A percentile compares a stretch with the other conserved stretches of the same genome.
Conservation (phyloP, 2,888 invertebrate species). For the Thyatira batis region DNA sequence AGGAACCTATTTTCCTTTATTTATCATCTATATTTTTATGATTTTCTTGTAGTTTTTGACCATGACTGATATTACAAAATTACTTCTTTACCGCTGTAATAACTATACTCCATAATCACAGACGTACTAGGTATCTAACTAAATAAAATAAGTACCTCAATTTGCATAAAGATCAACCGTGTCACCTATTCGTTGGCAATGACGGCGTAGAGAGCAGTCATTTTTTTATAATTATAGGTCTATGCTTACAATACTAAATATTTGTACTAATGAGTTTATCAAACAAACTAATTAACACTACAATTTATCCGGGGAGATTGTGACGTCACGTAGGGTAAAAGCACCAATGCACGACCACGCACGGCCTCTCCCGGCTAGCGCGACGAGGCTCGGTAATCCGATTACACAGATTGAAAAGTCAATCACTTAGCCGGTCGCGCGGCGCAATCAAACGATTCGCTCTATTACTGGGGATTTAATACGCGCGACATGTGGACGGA, state of each 20-base stretch:
- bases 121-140: no score
- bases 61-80: neutral
- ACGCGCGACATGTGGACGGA: constrained; percentile 53
- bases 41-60: no score
- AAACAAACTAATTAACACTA: constrained; percentile 20
- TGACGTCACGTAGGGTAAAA: constrained; percentile 43
- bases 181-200: no score
- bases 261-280: neutral
- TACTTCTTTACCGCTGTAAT: constrained; percentile 4
- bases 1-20: no score
- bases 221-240: no score
- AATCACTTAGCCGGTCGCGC: constrained; percentile 68
- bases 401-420: constrained; percentile 81
- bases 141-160: no score
- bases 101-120: no score
- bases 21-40: no score
- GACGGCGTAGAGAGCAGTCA: no score
- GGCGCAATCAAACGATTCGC: constrained; percentile 68
- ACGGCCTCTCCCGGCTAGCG: no score
- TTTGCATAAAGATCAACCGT: no score
- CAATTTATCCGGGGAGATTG: constrained; percentile 2
- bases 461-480: constrained; percentile 59
- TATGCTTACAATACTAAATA: neutral
- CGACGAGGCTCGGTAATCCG: constrained; percentile 55
- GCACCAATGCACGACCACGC: constrained; percentile 45